Percentiles rank a stretch among this genome's conserved stretches.
These are phyloP conservation scores for Pleuronectes platessa DNA, from an alignment of 2,113 vertebrate species.

Conservation along the genomic window DNA sequence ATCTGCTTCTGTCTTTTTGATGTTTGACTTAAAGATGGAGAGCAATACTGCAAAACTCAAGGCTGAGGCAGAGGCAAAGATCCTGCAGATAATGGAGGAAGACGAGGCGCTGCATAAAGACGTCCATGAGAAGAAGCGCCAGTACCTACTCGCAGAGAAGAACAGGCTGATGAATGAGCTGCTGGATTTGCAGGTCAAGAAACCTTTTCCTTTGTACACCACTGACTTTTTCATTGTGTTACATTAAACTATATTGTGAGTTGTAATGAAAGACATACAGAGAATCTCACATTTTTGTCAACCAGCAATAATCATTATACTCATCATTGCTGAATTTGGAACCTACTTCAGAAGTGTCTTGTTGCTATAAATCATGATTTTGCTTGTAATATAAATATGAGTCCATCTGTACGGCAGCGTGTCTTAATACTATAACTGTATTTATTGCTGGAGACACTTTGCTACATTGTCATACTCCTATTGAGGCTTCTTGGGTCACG, in stretches of 20 bases:
- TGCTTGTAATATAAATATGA: not conserved
- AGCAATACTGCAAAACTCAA: slow-evolving; percentile 76
- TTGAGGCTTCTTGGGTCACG: no score
- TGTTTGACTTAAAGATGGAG: slow-evolving; percentile 78
- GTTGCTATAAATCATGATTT: not conserved
- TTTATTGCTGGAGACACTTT: no score
- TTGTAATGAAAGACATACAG: not conserved
- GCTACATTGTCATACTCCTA: no score
- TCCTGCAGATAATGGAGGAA: slow-evolving; percentile 79
- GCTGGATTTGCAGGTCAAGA: slow-evolving; percentile 85
- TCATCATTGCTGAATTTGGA: not conserved
- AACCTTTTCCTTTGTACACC: not conserved
- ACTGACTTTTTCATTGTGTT: not conserved
- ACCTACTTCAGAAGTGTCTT: not conserved
- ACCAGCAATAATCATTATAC: no score
- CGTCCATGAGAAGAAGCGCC: slow-evolving; percentile 71
- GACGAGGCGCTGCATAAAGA: slow-evolving; percentile 71
- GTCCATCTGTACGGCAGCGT: not conserved
- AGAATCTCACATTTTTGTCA: no score
- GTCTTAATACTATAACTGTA: not conserved
- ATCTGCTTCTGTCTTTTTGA: not conserved
- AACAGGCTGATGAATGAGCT: slow-evolving; percentile 66
- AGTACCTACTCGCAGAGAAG: slow-evolving; percentile 74
- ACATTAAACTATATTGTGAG: not conserved
- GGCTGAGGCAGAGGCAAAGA: slow-evolving; percentile 79